Conservation (phyloP, 1,140 invertebrate species). For the Aphelenchoides fujianensis region DNA sequence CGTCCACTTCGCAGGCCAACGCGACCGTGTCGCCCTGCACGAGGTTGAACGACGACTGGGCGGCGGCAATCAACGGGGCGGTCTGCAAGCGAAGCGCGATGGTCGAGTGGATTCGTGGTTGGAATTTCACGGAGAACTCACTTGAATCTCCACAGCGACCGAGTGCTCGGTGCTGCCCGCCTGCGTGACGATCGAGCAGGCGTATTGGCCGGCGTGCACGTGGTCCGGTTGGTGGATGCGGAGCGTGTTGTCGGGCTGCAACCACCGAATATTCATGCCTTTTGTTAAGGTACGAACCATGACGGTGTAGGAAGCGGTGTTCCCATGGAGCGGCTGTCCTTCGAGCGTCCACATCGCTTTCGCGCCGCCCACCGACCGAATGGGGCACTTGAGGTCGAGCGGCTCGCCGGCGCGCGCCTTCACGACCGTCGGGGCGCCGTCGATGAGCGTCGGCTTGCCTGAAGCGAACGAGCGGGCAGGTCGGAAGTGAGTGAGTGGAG, state of each 20-base stretch:
- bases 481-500: not conserved
- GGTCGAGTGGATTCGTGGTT: conserved; percentile 16
- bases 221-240: conserved; percentile 63
- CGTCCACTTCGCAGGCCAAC: conserved; percentile 52
- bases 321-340: conserved; percentile 56
- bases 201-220: conserved; percentile 62
- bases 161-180: conserved; percentile 48
- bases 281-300: conserved; percentile 41
- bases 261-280: conserved; percentile 36
- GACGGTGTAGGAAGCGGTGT: conserved; percentile 61
- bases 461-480: not conserved
- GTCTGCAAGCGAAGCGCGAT: conserved; percentile 34
- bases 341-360: conserved; percentile 56
- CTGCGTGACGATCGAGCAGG: conserved; percentile 58
- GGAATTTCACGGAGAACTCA: conserved; percentile 20
- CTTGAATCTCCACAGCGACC: conserved; percentile 51
- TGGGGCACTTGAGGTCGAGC: conserved; percentile 40
- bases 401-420: conserved; percentile 39
- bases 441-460: conserved; percentile 39
- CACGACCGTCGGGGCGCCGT: conserved; percentile 21
- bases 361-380: conserved; percentile 53
- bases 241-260: conserved; percentile 63
- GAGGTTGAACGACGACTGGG: conserved; percentile 51
- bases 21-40: conserved; percentile 44
- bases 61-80: conserved; percentile 41